These are phyloP conservation scores for Nibea albiflora DNA, from an alignment of 2,113 vertebrate genomes.

Conservation along the genomic window DNA sequence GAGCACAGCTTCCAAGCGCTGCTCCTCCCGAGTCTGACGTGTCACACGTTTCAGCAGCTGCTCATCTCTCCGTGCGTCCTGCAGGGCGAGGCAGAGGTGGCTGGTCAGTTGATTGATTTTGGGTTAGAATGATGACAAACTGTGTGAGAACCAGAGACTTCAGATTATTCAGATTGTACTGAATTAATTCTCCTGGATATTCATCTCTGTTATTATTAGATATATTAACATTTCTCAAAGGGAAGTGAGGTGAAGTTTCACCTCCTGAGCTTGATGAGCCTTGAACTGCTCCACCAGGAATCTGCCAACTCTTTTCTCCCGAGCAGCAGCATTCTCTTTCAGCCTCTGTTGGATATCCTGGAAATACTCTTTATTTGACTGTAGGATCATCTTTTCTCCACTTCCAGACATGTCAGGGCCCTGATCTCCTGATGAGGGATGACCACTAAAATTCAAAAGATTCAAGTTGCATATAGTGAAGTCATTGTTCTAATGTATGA, in stretches of 20 bases:
- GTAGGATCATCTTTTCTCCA: conserved; percentile 77
- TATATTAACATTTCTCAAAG: background rate
- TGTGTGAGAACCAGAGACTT: background rate
- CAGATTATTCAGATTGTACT: background rate
- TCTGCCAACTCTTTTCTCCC: conserved; percentile 86
- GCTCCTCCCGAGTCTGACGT: conserved; percentile 92
- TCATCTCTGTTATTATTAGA: no score
- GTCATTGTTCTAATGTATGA: background rate
- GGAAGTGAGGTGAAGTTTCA: conserved; percentile 60
- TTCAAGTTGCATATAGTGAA: background rate
- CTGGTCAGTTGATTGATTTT: conserved; percentile 3
- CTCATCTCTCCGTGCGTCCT: conserved; percentile 88
- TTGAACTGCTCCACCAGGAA: conserved; percentile 88
- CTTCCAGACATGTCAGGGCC: conserved; percentile 27
- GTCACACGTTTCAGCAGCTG: conserved; percentile 90
- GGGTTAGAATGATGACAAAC: background rate
- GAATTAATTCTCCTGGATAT: background rate
- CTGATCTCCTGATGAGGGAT: background rate
- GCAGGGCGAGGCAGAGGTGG: conserved; percentile 16
- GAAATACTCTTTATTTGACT: conserved; percentile 88
- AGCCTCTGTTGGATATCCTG: conserved; percentile 88
- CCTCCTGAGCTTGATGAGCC: conserved; percentile 88
- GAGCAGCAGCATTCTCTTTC: conserved; percentile 84
- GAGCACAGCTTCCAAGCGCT: conserved; percentile 89
- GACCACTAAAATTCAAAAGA: conserved; percentile 35